Evolutionary conservation across 2,888 invertebrate genomes (phyloP).

Genomic region (Trilocha varians): DNA sequence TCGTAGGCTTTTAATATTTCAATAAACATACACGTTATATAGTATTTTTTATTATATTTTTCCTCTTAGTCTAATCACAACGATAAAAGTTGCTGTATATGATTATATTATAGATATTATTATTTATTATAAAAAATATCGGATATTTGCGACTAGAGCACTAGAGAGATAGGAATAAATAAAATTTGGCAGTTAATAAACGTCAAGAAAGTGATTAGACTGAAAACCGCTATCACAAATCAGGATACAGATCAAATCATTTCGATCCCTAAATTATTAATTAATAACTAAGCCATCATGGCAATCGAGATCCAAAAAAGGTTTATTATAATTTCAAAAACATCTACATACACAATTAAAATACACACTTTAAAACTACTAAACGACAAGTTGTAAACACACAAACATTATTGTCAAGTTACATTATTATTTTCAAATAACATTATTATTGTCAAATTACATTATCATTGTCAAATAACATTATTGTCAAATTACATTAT

Average conservation of each 20-base stretch:
- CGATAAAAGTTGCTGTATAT: slow-evolving; percentile 26
- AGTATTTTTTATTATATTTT: slow-evolving; percentile 29
- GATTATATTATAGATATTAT: slow-evolving; percentile 8
- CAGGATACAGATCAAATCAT: not conserved
- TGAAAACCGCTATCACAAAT: not conserved
- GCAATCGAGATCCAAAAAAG: not conserved
- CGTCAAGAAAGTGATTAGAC: not conserved
- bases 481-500: slow-evolving; percentile 46
- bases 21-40: slow-evolving; percentile 11
- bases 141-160: too few species aligned
- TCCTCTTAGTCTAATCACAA: slow-evolving; percentile 67
- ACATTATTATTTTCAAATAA: slow-evolving; percentile 41
- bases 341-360: slow-evolving; percentile 1
- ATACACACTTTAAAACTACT: slow-evolving; percentile 17
- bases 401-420: not conserved
- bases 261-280: not conserved
- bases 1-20: slow-evolving; percentile 56
- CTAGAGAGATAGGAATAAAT: too few species aligned
- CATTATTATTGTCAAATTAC: slow-evolving; percentile 42
- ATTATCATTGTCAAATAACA: slow-evolving; percentile 14
- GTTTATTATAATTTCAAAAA: slow-evolving; percentile 3
- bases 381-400: slow-evolving; percentile 42
- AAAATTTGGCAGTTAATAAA: slow-evolving; percentile 2
- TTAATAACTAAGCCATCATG: not conserved
- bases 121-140: too few species aligned